Base-by-base conservation (phyloP, 2,113 vertebrate genomes). In the Microcebus griseorufus region DNA sequence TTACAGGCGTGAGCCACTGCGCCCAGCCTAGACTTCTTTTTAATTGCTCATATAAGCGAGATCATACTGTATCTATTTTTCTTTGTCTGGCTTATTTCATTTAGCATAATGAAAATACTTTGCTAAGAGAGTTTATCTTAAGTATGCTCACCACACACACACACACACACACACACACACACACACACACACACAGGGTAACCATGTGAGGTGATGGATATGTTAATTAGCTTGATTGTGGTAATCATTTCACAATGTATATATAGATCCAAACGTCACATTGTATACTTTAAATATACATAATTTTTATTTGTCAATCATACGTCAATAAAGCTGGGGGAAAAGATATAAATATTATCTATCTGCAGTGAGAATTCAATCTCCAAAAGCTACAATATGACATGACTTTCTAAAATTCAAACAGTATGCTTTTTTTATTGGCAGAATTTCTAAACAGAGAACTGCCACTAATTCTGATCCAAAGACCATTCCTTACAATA, bases 361-460 rank as follows among this genome's bases (percentile, higher is more conserved):
- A 65, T 64, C 82, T 62, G 51, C 14, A 78, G 13, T 62, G 42
- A 69, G 34, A 96, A 73, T 85, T 90, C 37, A 95, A 9, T 83
- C 51, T 90, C n/a, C 27, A 39, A 95, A 86, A 67, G 20, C 55
- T 58, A 48, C 12, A 62, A 25, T 70, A 86, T 3, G 9, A 64
- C 9, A 27, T 37, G 93, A 64, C 20, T 55, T 93, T 78, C 20
- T 32, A 80, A 62, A 93, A 90, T 70, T 88, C 58, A 87, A 87
- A 78, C 9, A 64, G 34, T 48, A 64, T 58, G n/a, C 39, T 45
- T 95, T 86, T 86, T 90, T 90, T 76, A 75, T 4, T 65, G 37
- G 75, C 27, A 79, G 45, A 90, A 69, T 60, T 90, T 81, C 89
- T 88, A 88, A 87, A 75, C 25, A 79, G 42, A 95, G 17, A 94